phyloP scores from a whole-genome alignment of 2,113 vertebrate species.

The Macquaria australasica region DNA sequence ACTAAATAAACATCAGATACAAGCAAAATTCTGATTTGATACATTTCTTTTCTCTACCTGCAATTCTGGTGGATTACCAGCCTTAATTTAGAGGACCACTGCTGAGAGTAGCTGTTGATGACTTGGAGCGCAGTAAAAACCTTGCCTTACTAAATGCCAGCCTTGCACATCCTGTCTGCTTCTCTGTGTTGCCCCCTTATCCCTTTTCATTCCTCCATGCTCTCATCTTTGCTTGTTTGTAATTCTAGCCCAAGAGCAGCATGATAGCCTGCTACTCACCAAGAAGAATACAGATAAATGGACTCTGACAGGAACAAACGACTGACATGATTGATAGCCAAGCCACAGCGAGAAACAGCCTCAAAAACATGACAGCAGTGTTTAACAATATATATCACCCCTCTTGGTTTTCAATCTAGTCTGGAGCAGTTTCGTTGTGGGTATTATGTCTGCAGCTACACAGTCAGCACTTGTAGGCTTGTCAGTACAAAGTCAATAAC shows the following conservation, averaged over 20 bases:
- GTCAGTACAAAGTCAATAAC: constrained; percentile 11
- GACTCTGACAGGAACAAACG: constrained; percentile 67
- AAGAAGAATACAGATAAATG: constrained; percentile 60
- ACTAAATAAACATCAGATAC: neutral
- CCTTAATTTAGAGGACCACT: neutral
- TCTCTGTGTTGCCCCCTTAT: constrained; percentile 17
- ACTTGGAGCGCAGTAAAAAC: neutral
- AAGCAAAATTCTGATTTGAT: neutral
- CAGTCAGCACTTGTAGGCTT: constrained; percentile 12
- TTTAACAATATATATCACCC: constrained; percentile 45
- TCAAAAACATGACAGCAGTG: constrained; percentile 54
- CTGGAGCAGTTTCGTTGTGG: constrained; percentile 15
- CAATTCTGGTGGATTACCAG: neutral
- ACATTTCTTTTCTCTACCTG: neutral
- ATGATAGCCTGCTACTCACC: constrained; percentile 31
- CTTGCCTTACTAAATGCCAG: neutral
- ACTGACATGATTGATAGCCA: constrained; percentile 62
- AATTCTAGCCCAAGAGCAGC: constrained; percentile 58
- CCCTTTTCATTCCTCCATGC: constrained; percentile 20
- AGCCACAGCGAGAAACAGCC: constrained; percentile 41
- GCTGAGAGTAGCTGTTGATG: neutral
- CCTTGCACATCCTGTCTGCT: neutral
- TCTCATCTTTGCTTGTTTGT: constrained; percentile 64
- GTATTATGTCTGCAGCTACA: constrained; percentile 13
- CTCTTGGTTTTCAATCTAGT: constrained; percentile 43